Conservation (phyloP, 2,888 invertebrate species). For the Chydorus sphaericus region DNA sequence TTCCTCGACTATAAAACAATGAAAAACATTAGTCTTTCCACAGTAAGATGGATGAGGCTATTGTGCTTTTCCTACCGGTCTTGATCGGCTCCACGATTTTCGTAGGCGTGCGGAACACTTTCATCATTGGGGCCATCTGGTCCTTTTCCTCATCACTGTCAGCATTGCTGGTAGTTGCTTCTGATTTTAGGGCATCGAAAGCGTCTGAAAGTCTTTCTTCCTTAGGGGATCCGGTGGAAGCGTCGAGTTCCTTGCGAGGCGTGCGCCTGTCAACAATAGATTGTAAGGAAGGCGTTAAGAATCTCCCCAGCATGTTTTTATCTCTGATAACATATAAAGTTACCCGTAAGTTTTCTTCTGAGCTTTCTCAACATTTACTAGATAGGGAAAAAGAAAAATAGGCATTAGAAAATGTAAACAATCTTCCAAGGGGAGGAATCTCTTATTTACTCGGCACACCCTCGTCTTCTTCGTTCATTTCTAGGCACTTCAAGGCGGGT, state of each 20-base stretch:
- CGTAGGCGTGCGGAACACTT: not conserved
- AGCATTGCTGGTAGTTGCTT: no score
- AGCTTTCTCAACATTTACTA: not conserved
- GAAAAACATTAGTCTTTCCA: not conserved
- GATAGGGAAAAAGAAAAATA: not conserved
- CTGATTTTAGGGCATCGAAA: not conserved
- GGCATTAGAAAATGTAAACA: no score
- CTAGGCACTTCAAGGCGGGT: not conserved
- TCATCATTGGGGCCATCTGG: not conserved
- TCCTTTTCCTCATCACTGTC: not conserved
- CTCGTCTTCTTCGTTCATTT: not conserved
- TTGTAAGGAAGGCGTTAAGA: no score
- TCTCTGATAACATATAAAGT: not conserved
- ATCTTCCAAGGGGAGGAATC: no score
- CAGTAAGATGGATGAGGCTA: no score
- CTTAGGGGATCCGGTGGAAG: no score
- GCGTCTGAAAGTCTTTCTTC: not conserved
- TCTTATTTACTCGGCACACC: no score
- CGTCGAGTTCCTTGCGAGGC: no score
- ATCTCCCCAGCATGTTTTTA: no score
- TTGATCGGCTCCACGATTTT: no score
- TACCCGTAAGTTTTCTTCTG: not conserved
- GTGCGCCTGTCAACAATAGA: no score
- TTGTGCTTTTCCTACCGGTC: no score
- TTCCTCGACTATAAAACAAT: not conserved